Evolutionary conservation across 2,797 vertebrate species (phyloP).

Genomic region (Neopelma chrysocephalum): DNA sequence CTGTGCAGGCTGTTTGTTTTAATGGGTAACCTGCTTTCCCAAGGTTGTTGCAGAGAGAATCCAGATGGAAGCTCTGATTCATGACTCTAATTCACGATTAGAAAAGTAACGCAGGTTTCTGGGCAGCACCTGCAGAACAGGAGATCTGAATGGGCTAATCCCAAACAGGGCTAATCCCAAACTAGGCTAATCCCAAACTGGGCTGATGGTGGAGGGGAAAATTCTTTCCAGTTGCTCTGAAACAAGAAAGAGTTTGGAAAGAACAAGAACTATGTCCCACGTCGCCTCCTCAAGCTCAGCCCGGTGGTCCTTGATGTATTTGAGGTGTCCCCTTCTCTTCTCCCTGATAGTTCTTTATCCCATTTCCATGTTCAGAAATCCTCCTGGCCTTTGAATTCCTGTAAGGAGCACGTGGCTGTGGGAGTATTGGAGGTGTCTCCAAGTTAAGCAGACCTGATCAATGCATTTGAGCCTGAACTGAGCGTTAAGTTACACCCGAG

Average conservation of each 20-base stretch:
- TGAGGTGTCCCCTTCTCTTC: neutral
- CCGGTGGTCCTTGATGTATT: neutral
- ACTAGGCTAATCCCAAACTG: neutral
- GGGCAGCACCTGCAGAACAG: neutral
- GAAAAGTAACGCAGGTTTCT: neutral
- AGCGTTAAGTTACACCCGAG: neutral
- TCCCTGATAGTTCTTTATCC: neutral
- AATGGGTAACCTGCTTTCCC: neutral
- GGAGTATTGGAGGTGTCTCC: neutral
- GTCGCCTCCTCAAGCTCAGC: neutral
- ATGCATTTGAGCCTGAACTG: neutral
- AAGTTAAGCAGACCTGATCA: no score
- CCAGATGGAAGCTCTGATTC: neutral
- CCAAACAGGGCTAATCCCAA: no score
- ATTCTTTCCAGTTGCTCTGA: neutral
- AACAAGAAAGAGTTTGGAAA: neutral
- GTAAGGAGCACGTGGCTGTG: fast-evolving
- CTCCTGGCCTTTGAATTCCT: neutral
- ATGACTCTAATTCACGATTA: fast-evolving
- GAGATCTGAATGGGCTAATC: neutral
- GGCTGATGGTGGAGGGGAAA: neutral
- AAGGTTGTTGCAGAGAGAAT: neutral
- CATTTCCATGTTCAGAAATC: neutral
- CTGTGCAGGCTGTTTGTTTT: neutral
- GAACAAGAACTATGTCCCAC: neutral